Evolutionary conservation across 2,888 invertebrate species (phyloP).

Genomic region (Cosmia pyralina): DNA sequence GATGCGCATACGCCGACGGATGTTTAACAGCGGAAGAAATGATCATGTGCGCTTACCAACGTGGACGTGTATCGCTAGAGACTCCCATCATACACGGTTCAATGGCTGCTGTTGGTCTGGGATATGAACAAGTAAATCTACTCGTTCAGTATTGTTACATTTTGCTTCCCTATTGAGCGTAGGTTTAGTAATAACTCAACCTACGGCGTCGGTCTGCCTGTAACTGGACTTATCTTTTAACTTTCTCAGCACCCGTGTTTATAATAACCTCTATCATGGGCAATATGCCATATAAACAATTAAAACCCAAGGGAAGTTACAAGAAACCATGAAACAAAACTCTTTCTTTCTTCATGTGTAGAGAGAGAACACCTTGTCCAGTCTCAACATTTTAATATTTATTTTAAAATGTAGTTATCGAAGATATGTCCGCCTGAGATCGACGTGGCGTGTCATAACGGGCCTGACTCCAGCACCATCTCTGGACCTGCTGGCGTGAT

Average conservation of each 20-base stretch:
- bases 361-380: neutral
- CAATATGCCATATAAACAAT: neutral
- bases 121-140: slow-evolving; percentile 86
- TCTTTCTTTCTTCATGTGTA: neutral
- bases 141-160: neutral
- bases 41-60: slow-evolving; percentile 91
- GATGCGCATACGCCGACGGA: slow-evolving; percentile 98
- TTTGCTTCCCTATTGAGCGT: neutral
- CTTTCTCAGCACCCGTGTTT: neutral
- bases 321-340: neutral
- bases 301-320: neutral
- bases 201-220: neutral
- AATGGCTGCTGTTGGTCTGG: slow-evolving; percentile 96
- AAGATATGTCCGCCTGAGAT: slow-evolving; percentile 90
- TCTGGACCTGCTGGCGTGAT: slow-evolving; percentile 93
- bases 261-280: neutral
- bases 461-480: slow-evolving; percentile 93
- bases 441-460: slow-evolving; percentile 82
- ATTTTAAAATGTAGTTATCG: slow-evolving; percentile 66
- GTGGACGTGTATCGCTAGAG: slow-evolving; percentile 91
- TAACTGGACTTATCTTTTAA: neutral
- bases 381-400: neutral
- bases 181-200: too few relatives aligned
- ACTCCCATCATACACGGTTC: slow-evolving; percentile 93
- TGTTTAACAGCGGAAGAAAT: slow-evolving; percentile 96